Percentiles rank a stretch among this genome's conserved stretches.
These are phyloP conservation scores for Pilophorus perplexus DNA, from an alignment of 2,888 invertebrate species.

Conservation along the genomic window DNA sequence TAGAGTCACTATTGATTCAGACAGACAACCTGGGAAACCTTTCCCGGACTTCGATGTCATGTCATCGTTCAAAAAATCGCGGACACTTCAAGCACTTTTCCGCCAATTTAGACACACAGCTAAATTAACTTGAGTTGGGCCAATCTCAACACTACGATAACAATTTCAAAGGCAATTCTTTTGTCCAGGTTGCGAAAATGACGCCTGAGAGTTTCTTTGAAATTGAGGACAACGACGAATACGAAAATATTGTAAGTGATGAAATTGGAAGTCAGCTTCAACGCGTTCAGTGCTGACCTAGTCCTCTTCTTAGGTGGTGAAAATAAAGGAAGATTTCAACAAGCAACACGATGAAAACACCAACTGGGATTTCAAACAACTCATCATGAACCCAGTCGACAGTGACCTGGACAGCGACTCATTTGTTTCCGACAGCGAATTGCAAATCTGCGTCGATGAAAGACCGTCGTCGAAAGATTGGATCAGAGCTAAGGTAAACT, in stretches of 20 bases:
- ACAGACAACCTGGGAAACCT: no score
- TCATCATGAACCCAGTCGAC: conserved; percentile 28
- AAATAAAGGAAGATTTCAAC: conserved; percentile 26
- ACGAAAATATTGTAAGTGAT: conserved; percentile 6
- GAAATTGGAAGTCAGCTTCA: background rate
- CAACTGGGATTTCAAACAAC: conserved; percentile 17
- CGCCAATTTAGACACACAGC: no score
- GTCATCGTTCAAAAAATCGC: no score
- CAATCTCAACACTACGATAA: no score
- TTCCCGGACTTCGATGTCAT: no score
- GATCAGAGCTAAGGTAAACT: background rate
- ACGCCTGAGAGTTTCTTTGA: conserved; percentile 22
- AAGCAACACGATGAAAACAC: background rate
- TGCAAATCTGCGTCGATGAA: background rate
- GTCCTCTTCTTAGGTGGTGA: conserved; percentile 1
- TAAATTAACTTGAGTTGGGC: no score
- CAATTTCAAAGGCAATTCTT: no score
- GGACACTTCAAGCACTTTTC: no score
- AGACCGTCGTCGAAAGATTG: conserved; percentile 20
- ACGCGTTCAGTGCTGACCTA: background rate
- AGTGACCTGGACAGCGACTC: conserved; percentile 26
- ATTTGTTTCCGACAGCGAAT: conserved; percentile 3
- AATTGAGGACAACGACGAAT: conserved; percentile 27
- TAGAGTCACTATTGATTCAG: no score
- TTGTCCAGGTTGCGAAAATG: conserved; percentile 27